phyloP scores from a whole-genome alignment of 2,797 vertebrate genomes.

The Meda fulgida region DNA sequence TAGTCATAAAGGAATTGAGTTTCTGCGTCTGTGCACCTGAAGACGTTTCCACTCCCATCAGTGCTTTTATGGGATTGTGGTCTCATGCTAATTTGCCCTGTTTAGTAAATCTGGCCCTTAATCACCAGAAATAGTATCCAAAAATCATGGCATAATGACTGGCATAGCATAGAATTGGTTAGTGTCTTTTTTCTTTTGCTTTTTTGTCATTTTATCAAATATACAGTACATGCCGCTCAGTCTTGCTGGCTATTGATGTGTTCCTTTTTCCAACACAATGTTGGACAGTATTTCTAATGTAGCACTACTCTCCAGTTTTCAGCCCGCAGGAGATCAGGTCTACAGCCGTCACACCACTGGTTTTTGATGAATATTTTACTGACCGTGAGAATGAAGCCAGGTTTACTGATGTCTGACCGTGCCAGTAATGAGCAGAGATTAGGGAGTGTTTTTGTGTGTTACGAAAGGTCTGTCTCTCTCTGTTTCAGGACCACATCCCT shows the following conservation, averaged over 20 bases:
- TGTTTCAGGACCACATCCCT: constrained; percentile 90
- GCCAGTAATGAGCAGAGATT: not conserved
- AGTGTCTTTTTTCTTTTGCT: not conserved
- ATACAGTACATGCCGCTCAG: not conserved
- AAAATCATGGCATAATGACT: not conserved
- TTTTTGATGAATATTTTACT: constrained; percentile 21
- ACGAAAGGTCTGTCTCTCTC: not conserved
- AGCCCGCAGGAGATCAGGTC: constrained; percentile 7
- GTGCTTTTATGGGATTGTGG: not conserved
- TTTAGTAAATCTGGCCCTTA: not conserved
- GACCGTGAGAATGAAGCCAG: not conserved
- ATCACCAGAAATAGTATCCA: not conserved
- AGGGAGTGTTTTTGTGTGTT: constrained; percentile 14
- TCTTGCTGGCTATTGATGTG: not conserved
- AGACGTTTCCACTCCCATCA: not conserved
- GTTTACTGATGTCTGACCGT: constrained; percentile 29
- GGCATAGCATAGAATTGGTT: not conserved
- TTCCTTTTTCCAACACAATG: not conserved
- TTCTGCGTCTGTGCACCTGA: not conserved
- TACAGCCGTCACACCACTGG: not conserved
- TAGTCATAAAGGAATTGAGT: not conserved
- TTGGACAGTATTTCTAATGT: not conserved
- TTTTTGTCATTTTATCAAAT: not conserved
- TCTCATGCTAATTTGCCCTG: not conserved
- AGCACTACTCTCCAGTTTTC: not conserved